These are phyloP conservation scores for Jaculus jaculus DNA, from an alignment of 2,113 vertebrate species.

Conservation along the genomic window DNA sequence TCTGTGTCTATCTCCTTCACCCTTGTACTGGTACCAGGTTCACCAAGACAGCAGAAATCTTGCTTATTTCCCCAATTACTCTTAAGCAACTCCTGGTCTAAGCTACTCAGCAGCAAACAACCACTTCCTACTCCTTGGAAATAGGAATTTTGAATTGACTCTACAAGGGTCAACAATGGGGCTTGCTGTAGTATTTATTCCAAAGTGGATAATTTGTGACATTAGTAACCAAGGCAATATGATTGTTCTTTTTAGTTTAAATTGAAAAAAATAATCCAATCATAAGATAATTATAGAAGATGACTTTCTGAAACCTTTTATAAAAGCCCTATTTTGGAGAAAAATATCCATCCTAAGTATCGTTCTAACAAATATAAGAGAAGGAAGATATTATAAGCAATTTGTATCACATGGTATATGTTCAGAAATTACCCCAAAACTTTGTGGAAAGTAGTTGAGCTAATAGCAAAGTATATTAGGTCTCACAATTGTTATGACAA, in stretches of 20 bases:
- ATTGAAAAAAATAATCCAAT: neutral
- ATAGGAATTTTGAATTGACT: neutral
- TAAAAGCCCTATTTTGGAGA: neutral
- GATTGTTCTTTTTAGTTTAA: slow-evolving; percentile 28
- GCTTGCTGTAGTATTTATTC: neutral
- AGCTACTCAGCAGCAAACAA: too few species aligned
- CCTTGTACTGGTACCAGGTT: too few species aligned
- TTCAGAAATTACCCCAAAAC: slow-evolving; percentile 21
- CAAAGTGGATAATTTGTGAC: neutral
- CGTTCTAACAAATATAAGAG: neutral
- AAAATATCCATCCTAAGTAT: neutral
- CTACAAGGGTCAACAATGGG: neutral
- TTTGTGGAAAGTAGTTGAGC: neutral
- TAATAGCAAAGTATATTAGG: slow-evolving; percentile 35
- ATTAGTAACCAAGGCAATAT: slow-evolving; percentile 16
- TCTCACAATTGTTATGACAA: neutral
- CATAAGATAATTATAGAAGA: slow-evolving; percentile 39
- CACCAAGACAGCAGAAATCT: too few species aligned
- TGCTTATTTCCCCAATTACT: too few species aligned
- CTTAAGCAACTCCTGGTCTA: too few species aligned
- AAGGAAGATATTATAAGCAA: neutral
- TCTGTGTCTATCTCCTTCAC: too few species aligned
- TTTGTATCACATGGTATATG: neutral
- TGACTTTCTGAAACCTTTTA: slow-evolving; percentile 43
- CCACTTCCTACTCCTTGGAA: neutral